These are phyloP conservation scores for Marmota flaviventris DNA, from an alignment of 2,113 vertebrate genomes.

Conservation along the genomic window DNA sequence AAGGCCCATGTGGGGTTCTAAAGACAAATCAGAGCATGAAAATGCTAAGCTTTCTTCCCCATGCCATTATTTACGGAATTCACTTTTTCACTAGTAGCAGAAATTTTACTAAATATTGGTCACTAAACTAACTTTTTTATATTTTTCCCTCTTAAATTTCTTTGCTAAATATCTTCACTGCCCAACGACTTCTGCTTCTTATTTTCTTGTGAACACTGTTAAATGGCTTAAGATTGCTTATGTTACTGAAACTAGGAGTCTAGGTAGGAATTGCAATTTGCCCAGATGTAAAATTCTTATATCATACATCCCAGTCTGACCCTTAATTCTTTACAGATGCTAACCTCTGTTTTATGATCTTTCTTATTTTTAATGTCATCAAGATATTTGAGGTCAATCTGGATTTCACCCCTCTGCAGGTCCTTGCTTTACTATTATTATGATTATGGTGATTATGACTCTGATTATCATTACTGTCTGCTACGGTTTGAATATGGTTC, in stretches of 20 bases:
- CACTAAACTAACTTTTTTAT: too few relatives aligned
- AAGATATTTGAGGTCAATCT: not conserved
- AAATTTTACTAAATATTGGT: too few relatives aligned
- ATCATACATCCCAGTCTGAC: not conserved
- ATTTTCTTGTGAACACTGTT: too few relatives aligned
- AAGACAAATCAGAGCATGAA: too few relatives aligned
- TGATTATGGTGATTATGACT: too few relatives aligned
- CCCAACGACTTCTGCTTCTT: too few relatives aligned
- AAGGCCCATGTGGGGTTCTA: too few relatives aligned
- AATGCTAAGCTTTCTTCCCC: too few relatives aligned
- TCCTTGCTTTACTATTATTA: not conserved
- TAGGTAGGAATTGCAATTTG: not conserved
- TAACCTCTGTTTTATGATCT: not conserved
- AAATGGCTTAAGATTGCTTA: not conserved
- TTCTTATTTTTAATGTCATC: not conserved
- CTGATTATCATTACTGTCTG: not conserved
- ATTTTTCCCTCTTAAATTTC: too few relatives aligned
- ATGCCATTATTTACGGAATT: too few relatives aligned
- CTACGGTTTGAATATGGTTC: not conserved
- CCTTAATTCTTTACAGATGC: not conserved
- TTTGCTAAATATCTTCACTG: too few relatives aligned
- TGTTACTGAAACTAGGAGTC: not conserved
- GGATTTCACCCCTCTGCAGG: not conserved
- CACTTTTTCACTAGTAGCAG: too few relatives aligned
- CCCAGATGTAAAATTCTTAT: not conserved